Evolutionary conservation across 2,113 vertebrate genomes (phyloP), one percentile per base, ranked within the genome.

Genomic region (Aviceda subcristata): DNA sequence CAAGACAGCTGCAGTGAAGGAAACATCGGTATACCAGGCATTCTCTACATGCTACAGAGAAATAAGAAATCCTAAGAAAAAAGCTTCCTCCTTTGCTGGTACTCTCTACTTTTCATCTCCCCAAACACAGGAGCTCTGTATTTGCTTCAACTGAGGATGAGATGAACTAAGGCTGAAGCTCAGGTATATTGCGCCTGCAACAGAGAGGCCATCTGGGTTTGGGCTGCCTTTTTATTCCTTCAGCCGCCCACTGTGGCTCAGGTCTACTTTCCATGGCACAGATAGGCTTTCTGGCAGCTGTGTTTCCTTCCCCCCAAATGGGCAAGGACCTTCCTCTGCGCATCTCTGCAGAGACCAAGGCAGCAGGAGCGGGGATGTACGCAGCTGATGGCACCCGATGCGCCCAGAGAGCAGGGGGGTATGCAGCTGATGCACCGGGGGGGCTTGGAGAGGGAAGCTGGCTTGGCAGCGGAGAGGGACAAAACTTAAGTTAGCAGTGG

Each of bases 281-380:
- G 60, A 24, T 14, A 39, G 0, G 6, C 7, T 11, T 48, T 38
- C 48, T 55, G 39, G 46, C 38, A 86, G 43, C 48, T 79, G 36
- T 7, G 39, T 26, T 36, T 21, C 36, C 62, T 51, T 50, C 12
- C 14, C 29, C 13, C 4, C 4, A 2, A n/a, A 23, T 6, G 5
- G 5, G 18, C 29, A 92, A 50, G 38, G 29, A 22, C 51, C 26
- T 24, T 55, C 29, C 46, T 64, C 75, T 43, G 66, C 15, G 23
- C 66, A 53, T 3, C 53, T 36, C 55, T 38, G 51, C 77, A 59
- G 68, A 50, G 46, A 16, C 0, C 0, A 0, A 32, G 6, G 32
- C 0, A 5, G 29, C 38, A 23, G 68, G 26, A 51, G 38, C 5
- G 3, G 41, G 18, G 18, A 84, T 36, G n/a, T 30, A 51, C 6